These are phyloP conservation scores for Chorisops tibialis DNA, from an alignment of 2,888 invertebrate genomes.

Conservation along the genomic window DNA sequence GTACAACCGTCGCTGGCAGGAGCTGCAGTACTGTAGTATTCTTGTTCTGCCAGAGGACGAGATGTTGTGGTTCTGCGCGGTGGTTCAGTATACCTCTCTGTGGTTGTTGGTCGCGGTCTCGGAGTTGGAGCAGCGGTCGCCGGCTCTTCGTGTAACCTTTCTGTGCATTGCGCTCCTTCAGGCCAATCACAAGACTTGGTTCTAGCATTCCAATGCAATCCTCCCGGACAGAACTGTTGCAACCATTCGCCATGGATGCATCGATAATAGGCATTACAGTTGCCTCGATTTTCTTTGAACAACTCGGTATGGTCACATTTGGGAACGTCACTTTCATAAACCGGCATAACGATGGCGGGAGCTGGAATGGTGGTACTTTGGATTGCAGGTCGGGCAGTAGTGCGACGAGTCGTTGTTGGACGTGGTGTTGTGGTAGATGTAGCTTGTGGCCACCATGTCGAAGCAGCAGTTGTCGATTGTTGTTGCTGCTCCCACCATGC, in stretches of 20 bases:
- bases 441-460: slow-evolving; percentile 52
- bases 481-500: slow-evolving; percentile 42
- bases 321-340: slow-evolving; percentile 42
- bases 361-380: slow-evolving; percentile 49
- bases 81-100: slow-evolving; percentile 33
- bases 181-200: slow-evolving; percentile 79
- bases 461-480: slow-evolving; percentile 45
- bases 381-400: slow-evolving; percentile 37
- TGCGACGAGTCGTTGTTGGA: slow-evolving; percentile 39
- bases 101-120: slow-evolving; percentile 44
- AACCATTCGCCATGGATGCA: slow-evolving; percentile 70
- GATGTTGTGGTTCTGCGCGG: slow-evolving; percentile 43
- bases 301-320: slow-evolving; percentile 52
- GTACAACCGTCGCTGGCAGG: slow-evolving; percentile 53
- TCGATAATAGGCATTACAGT: slow-evolving; percentile 73
- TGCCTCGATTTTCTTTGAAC: slow-evolving; percentile 60
- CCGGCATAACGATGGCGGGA: slow-evolving; percentile 53
- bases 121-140: slow-evolving; percentile 41
- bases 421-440: slow-evolving; percentile 36
- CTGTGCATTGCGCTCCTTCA: slow-evolving; percentile 63
- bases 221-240: slow-evolving; percentile 73
- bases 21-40: slow-evolving; percentile 41
- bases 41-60: slow-evolving; percentile 40
- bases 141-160: slow-evolving; percentile 41
- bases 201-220: slow-evolving; percentile 73